These are phyloP conservation scores for Hymenochirus boettgeri DNA, from an alignment of 2,113 vertebrate genomes.

Conservation along the genomic window DNA sequence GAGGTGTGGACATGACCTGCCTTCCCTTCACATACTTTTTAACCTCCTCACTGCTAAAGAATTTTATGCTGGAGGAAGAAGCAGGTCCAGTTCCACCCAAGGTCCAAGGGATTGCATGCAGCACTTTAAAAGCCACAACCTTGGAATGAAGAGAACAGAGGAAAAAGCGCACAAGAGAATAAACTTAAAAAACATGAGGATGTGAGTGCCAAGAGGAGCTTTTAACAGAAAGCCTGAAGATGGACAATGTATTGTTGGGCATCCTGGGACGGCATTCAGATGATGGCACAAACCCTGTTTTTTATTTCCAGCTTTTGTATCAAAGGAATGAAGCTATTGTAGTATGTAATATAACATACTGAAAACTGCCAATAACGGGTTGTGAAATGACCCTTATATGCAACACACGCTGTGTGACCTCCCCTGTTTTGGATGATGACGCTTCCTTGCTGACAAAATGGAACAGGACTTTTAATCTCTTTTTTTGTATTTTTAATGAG, in stretches of 20 bases:
- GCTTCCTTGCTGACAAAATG: slow-evolving; percentile 39
- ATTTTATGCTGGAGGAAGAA: slow-evolving; percentile 42
- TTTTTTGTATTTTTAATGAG: slow-evolving; percentile 60
- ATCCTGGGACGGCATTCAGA: slow-evolving; percentile 30
- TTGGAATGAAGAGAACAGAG: slow-evolving; percentile 29
- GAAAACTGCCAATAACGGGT: slow-evolving; percentile 38
- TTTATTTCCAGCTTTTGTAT: slow-evolving; percentile 43
- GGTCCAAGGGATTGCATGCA: slow-evolving; percentile 48
- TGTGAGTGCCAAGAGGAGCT: slow-evolving; percentile 11
- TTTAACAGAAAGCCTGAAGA: slow-evolving; percentile 8
- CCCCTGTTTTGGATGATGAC: slow-evolving; percentile 39
- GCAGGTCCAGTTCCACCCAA: slow-evolving; percentile 45
- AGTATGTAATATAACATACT: slow-evolving; percentile 34
- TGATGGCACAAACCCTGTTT: slow-evolving; percentile 37
- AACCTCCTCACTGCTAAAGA: slow-evolving; percentile 50
- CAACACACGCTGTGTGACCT: slow-evolving; percentile 12
- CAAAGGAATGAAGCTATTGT: slow-evolving; percentile 40
- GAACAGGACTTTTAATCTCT: slow-evolving; percentile 46
- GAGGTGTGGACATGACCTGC: slow-evolving; percentile 44
- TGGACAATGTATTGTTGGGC: slow-evolving; percentile 18
- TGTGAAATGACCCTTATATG: slow-evolving; percentile 14
- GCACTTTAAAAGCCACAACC: slow-evolving; percentile 46
- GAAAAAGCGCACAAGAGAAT: slow-evolving; percentile 25
- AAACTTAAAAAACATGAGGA: slow-evolving; percentile 6
- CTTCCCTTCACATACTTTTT: slow-evolving; percentile 51